These are phyloP conservation scores for Amphiprion percula DNA, from an alignment of 2,113 vertebrate species.

Conservation along the genomic window DNA sequence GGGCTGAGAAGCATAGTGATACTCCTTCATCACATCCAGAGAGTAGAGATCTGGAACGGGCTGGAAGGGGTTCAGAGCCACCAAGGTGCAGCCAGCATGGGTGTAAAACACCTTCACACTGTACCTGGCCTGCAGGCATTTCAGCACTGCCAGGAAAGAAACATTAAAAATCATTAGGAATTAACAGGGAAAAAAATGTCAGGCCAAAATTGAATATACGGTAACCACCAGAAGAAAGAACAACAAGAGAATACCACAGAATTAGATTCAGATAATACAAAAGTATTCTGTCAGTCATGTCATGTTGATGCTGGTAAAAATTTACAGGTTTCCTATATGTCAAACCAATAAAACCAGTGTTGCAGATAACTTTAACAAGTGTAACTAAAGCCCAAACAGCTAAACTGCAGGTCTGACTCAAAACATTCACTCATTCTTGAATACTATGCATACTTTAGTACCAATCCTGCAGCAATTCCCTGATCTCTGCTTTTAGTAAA, in stretches of 20 bases:
- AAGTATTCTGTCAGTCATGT: not conserved
- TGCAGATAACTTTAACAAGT: no score
- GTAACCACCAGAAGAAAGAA: not conserved
- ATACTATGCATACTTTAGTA: no score
- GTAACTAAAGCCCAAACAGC: no score
- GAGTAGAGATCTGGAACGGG: conserved; percentile 90
- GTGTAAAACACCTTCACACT: conserved; percentile 90
- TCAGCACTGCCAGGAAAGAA: conserved; percentile 87
- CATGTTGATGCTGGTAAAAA: no score
- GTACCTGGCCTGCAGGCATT: conserved; percentile 96
- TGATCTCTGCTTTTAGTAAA: conserved; percentile 20
- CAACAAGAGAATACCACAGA: not conserved
- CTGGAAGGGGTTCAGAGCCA: conserved; percentile 96
- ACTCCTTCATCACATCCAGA: conserved; percentile 91
- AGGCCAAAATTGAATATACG: not conserved
- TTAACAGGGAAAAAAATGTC: not conserved
- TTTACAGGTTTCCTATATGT: no score
- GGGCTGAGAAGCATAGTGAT: conserved; percentile 88
- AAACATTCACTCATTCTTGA: no score
- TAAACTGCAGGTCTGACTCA: no score
- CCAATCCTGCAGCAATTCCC: not conserved
- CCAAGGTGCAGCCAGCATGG: conserved; percentile 95
- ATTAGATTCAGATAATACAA: not conserved
- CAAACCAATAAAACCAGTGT: no score
- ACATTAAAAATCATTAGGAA: conserved; percentile 23